These are phyloP conservation scores for Liparis tanakae DNA, from an alignment of 2,797 vertebrate genomes.

Conservation along the genomic window DNA sequence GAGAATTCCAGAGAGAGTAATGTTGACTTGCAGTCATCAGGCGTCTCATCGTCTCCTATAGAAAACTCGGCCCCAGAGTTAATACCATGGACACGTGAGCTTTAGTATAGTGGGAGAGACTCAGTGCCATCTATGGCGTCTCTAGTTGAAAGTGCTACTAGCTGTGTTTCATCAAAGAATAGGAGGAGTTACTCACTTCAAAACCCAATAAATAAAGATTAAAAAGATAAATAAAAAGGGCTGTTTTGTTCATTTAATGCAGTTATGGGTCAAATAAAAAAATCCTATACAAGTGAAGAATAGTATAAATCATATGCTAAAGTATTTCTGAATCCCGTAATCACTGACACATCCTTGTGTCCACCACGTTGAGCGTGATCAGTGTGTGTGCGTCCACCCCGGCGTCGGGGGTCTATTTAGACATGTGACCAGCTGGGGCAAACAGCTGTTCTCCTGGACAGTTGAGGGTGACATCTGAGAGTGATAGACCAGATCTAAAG, in stretches of 20 bases:
- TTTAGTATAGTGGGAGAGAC: constrained; percentile 32
- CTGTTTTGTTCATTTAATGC: not conserved
- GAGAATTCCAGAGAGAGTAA: constrained; percentile 61
- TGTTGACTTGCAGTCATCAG: constrained; percentile 42
- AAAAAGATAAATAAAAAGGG: not conserved
- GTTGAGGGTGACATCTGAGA: constrained; percentile 19
- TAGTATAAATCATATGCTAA: not conserved
- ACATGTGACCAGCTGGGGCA: constrained; percentile 45
- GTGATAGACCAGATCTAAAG: constrained; percentile 20
- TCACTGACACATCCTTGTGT: constrained; percentile 28
- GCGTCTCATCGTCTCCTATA: constrained; percentile 43
- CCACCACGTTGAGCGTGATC: constrained; percentile 23
- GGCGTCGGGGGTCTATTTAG: constrained; percentile 41
- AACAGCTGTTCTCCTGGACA: constrained; percentile 63
- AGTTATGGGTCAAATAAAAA: constrained; percentile 23
- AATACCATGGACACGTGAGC: constrained; percentile 47
- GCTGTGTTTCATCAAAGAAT: constrained; percentile 15
- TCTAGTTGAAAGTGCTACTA: not conserved
- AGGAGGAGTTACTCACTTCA: not conserved
- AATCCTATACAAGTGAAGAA: constrained; percentile 11
- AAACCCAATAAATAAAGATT: not conserved
- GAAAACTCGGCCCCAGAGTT: constrained; percentile 14
- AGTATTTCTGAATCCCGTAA: constrained; percentile 5
- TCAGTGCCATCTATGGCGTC: constrained; percentile 11
- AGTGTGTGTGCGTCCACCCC: constrained; percentile 49